Evolutionary conservation across 2,113 vertebrate species (phyloP).

Genomic region (Perca flavescens): DNA sequence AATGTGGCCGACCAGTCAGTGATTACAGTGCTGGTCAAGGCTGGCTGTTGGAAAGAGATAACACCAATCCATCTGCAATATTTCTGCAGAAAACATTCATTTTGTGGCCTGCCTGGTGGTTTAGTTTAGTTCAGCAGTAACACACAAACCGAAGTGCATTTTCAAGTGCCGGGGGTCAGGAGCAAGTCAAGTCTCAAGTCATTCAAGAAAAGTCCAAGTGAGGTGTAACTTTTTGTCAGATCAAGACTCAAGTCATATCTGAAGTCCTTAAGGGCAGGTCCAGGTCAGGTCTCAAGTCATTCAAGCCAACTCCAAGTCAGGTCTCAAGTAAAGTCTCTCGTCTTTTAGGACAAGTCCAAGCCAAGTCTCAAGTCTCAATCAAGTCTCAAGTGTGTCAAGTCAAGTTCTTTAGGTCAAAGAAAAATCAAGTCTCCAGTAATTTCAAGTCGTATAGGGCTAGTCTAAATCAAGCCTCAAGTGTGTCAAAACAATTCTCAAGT

Average conservation of each 20-base stretch:
- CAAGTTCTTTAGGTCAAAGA: no score
- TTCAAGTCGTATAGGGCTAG: not conserved
- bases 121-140: constrained; percentile 3
- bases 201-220: not conserved
- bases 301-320: not conserved
- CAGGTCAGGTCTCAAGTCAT: not conserved
- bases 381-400: no score
- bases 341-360: not conserved
- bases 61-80: not conserved
- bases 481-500: not conserved
- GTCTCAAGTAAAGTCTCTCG: not conserved
- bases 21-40: constrained; percentile 14
- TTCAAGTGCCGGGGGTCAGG: not conserved
- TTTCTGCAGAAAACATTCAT: not conserved
- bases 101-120: not conserved
- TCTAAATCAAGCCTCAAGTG: not conserved
- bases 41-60: not conserved
- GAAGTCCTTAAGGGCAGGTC: not conserved
- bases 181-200: not conserved
- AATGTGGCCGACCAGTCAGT: constrained; percentile 20
- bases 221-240: not conserved
- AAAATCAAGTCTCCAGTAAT: not conserved
- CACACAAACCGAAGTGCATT: not conserved
- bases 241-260: not conserved
- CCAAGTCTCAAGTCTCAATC: not conserved